These are phyloP conservation scores for Etia nguti DNA, from an alignment of 2,113 vertebrate species.

Conservation along the genomic window DNA sequence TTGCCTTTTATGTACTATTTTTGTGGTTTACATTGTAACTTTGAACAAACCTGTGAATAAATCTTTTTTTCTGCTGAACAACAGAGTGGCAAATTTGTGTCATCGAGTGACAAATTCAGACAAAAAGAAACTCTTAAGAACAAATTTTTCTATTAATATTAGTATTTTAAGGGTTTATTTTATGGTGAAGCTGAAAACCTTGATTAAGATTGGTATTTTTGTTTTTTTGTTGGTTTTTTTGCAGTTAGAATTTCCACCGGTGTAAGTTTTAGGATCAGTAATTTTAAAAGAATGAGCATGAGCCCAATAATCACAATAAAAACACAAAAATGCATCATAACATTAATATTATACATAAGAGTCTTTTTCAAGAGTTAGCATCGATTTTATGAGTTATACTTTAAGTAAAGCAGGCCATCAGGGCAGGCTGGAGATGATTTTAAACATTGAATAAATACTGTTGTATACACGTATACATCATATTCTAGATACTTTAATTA, in stretches of 20 bases:
- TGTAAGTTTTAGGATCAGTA: neutral
- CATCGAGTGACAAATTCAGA: neutral
- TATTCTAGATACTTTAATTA: neutral
- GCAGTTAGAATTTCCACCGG: neutral
- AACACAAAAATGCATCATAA: neutral
- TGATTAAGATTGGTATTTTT: neutral
- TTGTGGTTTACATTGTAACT: neutral
- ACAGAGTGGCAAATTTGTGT: neutral
- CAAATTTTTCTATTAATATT: rapidly evolving
- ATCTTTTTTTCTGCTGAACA: neutral
- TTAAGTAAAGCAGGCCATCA: neutral
- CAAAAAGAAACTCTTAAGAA: rapidly evolving
- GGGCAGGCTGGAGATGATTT: neutral
- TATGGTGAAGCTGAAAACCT: neutral
- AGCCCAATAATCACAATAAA: neutral
- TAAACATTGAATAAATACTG: neutral
- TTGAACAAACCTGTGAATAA: neutral
- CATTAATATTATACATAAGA: neutral
- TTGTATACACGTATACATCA: neutral
- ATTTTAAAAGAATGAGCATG: neutral
- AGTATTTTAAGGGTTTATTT: neutral
- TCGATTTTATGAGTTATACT: neutral
- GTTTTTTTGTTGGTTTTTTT: neutral
- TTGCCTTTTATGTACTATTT: neutral
- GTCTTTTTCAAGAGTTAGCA: neutral